phyloP scores from a whole-genome alignment of 2,797 vertebrate species.

The Lagodon rhomboides region DNA sequence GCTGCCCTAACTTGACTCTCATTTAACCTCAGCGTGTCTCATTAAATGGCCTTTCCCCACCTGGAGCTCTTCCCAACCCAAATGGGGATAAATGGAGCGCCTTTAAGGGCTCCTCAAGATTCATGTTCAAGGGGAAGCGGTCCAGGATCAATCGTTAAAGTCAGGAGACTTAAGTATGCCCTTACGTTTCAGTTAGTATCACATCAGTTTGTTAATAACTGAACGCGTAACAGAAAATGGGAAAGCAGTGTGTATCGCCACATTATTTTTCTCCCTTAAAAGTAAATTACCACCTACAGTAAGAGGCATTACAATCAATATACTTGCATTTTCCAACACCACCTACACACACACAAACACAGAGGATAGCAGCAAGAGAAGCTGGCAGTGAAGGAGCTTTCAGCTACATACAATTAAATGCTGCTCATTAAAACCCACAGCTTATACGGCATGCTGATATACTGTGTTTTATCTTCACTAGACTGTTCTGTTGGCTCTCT shows the following conservation, averaged over 20 bases:
- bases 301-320: constrained; percentile 7
- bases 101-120: constrained; percentile 10
- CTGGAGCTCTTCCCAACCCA: constrained; percentile 20
- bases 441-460: neutral
- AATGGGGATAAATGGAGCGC: constrained; percentile 34
- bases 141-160: neutral
- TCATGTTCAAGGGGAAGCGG: constrained; percentile 11
- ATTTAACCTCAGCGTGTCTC: constrained; percentile 47
- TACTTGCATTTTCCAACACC: constrained; percentile 20
- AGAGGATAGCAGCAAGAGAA: neutral
- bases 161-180: neutral
- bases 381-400: neutral
- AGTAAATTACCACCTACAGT: neutral
- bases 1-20: constrained; percentile 14
- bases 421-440: constrained; percentile 4
- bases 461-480: neutral
- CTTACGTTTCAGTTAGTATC: neutral
- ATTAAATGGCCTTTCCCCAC: constrained; percentile 31
- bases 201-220: neutral
- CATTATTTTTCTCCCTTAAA: neutral
- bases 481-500: neutral
- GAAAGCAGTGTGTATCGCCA: neutral
- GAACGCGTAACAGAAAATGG: neutral
- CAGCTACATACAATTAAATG: constrained; percentile 10
- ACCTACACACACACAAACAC: neutral